These are phyloP conservation scores for Polyommatus icarus DNA, from an alignment of 2,888 invertebrate genomes.

Conservation along the genomic window DNA sequence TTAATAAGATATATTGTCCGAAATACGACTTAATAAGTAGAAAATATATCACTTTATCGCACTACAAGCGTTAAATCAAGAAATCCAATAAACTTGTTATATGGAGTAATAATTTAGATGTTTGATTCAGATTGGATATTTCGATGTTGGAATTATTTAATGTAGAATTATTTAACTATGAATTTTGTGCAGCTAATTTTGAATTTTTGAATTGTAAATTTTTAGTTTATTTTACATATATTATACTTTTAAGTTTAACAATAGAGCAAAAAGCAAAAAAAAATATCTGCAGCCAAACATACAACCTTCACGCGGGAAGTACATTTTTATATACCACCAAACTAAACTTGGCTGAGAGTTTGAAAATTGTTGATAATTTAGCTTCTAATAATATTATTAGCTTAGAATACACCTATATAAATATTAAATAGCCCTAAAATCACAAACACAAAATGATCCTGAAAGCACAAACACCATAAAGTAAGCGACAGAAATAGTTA, in stretches of 20 bases:
- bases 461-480: conserved; percentile 6
- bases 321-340: no score
- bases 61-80: conserved; percentile 19
- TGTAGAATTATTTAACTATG: neutral
- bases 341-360: no score
- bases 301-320: no score
- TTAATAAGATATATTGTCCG: conserved; percentile 25
- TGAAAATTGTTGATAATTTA: no score
- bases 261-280: no score
- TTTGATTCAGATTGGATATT: neutral
- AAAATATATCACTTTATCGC: conserved; percentile 17
- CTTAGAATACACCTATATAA: no score
- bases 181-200: neutral
- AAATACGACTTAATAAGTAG: conserved; percentile 22
- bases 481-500: neutral
- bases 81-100: conserved; percentile 11
- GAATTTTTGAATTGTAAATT: no score
- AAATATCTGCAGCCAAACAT: no score
- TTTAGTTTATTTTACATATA: neutral
- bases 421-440: no score
- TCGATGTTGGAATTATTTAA: neutral
- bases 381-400: no score
- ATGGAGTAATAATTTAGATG: conserved; percentile 8
- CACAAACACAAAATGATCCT: neutral
- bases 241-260: no score